phyloP scores from a whole-genome alignment of 2,113 vertebrate genomes.

The Hyperoodon ampullatus region DNA sequence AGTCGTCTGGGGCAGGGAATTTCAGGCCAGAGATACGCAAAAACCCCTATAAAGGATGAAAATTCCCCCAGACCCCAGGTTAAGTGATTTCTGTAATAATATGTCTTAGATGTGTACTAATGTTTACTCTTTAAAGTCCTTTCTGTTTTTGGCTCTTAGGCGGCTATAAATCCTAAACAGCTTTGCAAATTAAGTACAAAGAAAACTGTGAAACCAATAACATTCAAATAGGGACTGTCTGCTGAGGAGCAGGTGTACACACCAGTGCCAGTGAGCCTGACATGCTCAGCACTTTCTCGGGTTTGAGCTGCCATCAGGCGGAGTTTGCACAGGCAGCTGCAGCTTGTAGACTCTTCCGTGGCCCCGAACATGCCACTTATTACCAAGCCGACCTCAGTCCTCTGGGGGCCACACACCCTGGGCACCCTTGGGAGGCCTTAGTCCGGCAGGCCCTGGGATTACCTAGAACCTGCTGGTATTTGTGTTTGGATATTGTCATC shows the following conservation, averaged over 20 bases:
- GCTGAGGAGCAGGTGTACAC: background rate
- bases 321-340: background rate
- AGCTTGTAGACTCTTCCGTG: background rate
- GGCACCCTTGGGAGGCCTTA: background rate
- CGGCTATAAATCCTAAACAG: background rate
- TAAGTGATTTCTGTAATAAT: background rate
- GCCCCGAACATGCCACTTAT: background rate
- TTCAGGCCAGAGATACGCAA: background rate
- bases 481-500: background rate
- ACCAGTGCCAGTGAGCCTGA: background rate
- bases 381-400: background rate
- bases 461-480: background rate
- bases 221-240: background rate
- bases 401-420: background rate
- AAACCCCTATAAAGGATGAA: background rate
- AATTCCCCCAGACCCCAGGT: background rate
- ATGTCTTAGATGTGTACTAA: background rate
- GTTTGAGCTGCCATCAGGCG: background rate
- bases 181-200: background rate
- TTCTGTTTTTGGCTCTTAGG: background rate
- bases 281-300: background rate
- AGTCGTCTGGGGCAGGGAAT: background rate
- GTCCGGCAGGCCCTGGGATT: background rate
- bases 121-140: background rate
- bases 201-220: background rate